Percentiles rank a stretch among this genome's conserved stretches.
Conservation (phyloP, 2,797 vertebrate genomes). For the Microctenopoma steveboyesi region DNA sequence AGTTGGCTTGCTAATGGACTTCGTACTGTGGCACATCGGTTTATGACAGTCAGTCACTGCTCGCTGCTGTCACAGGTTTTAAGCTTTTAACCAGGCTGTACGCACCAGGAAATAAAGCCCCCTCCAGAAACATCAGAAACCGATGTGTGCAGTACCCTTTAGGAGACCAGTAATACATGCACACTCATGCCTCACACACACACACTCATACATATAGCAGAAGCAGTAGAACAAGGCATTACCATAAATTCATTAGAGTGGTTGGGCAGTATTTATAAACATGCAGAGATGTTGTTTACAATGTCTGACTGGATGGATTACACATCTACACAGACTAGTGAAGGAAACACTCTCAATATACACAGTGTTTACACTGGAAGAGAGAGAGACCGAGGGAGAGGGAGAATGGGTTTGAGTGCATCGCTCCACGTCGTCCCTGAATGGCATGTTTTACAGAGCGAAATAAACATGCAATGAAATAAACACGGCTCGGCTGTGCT, state of each 20-base stretch:
- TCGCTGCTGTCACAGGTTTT: constrained; percentile 53
- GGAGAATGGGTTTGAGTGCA: constrained; percentile 46
- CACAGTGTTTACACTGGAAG: constrained; percentile 80
- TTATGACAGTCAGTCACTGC: constrained; percentile 52
- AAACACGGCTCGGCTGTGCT: constrained; percentile 76
- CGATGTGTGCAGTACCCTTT: constrained; percentile 30
- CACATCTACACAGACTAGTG: constrained; percentile 83
- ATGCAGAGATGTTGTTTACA: constrained; percentile 86
- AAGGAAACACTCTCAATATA: constrained; percentile 78
- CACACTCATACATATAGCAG: constrained; percentile 48
- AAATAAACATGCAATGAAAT: constrained; percentile 87
- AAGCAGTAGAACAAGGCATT: constrained; percentile 80
- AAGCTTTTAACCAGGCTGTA: constrained; percentile 61
- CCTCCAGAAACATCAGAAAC: constrained; percentile 52
- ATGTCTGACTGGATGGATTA: constrained; percentile 86
- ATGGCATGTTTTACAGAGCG: constrained; percentile 81
- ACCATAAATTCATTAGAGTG: constrained; percentile 88
- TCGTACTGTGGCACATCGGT: constrained; percentile 41
- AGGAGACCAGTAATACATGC: constrained; percentile 27
- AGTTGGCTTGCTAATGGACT: constrained; percentile 85
- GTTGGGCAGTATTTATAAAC: constrained; percentile 85
- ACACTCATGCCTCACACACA: constrained; percentile 43
- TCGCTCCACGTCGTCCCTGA: constrained; percentile 71
- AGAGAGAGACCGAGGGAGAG: background rate
- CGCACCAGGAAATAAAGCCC: constrained; percentile 35